Base-by-base conservation (phyloP, 1,140 invertebrate species). In the Cherax quadricarinatus region DNA sequence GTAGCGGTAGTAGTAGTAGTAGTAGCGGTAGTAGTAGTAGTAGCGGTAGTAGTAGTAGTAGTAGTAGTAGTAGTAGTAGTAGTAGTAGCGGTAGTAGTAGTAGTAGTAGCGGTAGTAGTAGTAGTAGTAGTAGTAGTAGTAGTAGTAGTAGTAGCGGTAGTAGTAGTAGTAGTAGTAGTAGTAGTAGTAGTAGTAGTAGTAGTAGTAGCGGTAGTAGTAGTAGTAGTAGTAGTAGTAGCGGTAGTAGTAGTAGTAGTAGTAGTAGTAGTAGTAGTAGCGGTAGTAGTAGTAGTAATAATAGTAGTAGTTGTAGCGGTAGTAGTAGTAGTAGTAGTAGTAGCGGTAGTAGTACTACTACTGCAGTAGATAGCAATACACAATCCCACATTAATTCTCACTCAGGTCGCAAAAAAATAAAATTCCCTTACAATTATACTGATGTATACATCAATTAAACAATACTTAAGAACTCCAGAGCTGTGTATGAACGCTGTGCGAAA, bases 101-200 rank as follows among this genome's bases (percentile, higher is more conserved):
- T 78, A 79, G 75, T 79, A 79, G 21, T 79, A 79, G 75, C 51
- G 51, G 81, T 82, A 53, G 81, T 9, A 53, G 81, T 82, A 82
- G 81, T 82, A 53, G 51, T 82, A 82, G 81, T 82, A 53, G 81
- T 82, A 82, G 81, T 82, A 49, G 81, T 82, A 53, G 81, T 82
- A 53, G n/a, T n/a, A n/a, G n/a, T n/a, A n/a, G n/a, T n/a, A n/a
- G n/a, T n/a, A n/a, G n/a, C n/a, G n/a, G n/a, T n/a, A n/a, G n/a
- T n/a, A n/a, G n/a, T n/a, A n/a, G n/a, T n/a, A n/a, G n/a, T n/a
- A n/a, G n/a, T n/a, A n/a, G n/a, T n/a, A n/a, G 30, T 41, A 1
- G 30, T 41, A 1, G 30, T 41, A 1, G 30, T 41, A 2, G 30
- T 41, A 2, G 30, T 41, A 1, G 30, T 41, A 1, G 30, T 41